These are phyloP conservation scores for Drosophila jambulina DNA, from an alignment of 1,140 invertebrate genomes.

Conservation along the genomic window DNA sequence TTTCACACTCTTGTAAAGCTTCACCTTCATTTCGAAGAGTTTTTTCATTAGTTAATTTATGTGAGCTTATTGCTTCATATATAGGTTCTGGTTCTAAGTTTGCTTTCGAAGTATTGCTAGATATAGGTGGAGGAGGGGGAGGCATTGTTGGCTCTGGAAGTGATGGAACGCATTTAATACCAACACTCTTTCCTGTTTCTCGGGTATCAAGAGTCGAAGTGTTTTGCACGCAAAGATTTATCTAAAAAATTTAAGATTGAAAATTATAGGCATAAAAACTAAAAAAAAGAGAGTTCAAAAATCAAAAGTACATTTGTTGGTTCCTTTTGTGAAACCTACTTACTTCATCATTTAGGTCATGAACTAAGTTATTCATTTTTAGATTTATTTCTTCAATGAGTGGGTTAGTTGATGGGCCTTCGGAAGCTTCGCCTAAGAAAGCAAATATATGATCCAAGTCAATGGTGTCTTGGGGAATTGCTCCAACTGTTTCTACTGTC, in stretches of 20 bases:
- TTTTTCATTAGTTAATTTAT: constrained; percentile 4
- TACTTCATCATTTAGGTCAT: constrained; percentile 90
- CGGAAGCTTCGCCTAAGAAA: constrained; percentile 94
- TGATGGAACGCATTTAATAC: constrained; percentile 86
- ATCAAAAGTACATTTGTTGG: not conserved
- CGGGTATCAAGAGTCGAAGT: not conserved
- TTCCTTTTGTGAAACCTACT: constrained; percentile 11
- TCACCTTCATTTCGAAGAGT: constrained; percentile 3
- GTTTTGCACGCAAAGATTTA: constrained; percentile 48
- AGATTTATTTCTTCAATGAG: constrained; percentile 94
- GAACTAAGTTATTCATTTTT: constrained; percentile 92
- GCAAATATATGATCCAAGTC: constrained; percentile 97
- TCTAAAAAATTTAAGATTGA: constrained; percentile 31
- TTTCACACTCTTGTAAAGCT: not conserved
- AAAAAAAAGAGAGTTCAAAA: not conserved
- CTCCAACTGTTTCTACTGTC: constrained; percentile 16
- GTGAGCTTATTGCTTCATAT: constrained; percentile 90
- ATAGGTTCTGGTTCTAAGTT: constrained; percentile 89
- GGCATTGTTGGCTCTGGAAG: constrained; percentile 91
- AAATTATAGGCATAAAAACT: not conserved
- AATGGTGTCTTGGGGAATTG: constrained; percentile 88
- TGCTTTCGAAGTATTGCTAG: constrained; percentile 72
- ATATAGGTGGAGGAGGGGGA: constrained; percentile 87
- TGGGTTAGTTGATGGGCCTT: constrained; percentile 85
- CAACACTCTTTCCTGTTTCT: constrained; percentile 32